A percentile compares a stretch with the other conserved stretches of the same genome.
Conservation (phyloP, 2,113 vertebrate genomes). For the Semnopithecus entellus region DNA sequence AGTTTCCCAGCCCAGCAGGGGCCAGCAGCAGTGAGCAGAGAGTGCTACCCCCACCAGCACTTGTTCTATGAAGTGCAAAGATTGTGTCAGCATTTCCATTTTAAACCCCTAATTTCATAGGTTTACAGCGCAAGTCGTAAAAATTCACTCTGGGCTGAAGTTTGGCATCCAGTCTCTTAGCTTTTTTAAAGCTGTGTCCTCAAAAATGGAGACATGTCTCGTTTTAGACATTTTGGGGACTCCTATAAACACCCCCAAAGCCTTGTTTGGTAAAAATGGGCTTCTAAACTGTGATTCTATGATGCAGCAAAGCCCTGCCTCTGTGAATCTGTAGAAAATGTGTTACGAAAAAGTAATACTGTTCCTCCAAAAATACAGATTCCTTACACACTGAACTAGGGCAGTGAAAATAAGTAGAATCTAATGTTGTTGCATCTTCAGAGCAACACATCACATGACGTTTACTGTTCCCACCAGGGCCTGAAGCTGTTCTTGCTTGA, state of each 20-base stretch:
- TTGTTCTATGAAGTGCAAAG: conserved; percentile 74
- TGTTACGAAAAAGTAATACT: background rate
- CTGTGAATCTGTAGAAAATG: background rate
- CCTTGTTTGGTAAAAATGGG: conserved; percentile 21
- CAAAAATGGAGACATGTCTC: conserved; percentile 67
- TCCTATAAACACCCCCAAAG: conserved; percentile 38
- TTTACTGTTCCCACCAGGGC: background rate
- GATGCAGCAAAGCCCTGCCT: background rate
- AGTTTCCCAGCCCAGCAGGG: conserved; percentile 15
- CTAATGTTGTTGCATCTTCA: background rate
- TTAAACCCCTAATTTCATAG: conserved; percentile 84
- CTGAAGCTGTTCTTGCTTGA: background rate
- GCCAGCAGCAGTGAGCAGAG: background rate
- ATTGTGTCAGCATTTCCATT: conserved; percentile 88
- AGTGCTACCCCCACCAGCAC: conserved; percentile 42
- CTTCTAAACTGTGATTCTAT: background rate
- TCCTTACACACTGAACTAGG: background rate
- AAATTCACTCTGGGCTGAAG: conserved; percentile 83
- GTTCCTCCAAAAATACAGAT: background rate
- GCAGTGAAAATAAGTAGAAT: background rate
- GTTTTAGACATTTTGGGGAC: conserved; percentile 42
- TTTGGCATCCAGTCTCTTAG: conserved; percentile 78
- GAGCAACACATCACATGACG: background rate
- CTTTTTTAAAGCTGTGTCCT: conserved; percentile 71
- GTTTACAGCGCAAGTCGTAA: conserved; percentile 84